Conservation (phyloP, 2,113 vertebrate species). For the Pagrus major region DNA sequence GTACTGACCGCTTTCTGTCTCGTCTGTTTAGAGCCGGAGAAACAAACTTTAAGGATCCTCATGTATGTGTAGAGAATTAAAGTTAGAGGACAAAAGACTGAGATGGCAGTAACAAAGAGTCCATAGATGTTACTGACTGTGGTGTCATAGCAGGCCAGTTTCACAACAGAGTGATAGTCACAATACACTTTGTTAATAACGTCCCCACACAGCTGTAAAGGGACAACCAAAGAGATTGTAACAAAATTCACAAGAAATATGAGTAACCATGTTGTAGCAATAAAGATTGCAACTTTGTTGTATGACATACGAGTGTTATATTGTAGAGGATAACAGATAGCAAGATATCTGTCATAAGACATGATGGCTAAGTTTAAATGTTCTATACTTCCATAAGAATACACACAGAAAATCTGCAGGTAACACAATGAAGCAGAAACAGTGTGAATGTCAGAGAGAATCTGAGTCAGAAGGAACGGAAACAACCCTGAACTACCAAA, state of each 20-base stretch:
- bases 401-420: constrained; percentile 22
- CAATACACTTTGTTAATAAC: not conserved
- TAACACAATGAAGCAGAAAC: too few relatives aligned
- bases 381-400: not conserved
- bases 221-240: too few relatives aligned
- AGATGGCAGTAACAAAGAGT: too few relatives aligned
- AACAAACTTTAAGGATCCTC: too few relatives aligned
- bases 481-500: too few relatives aligned
- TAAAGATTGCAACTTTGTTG: not conserved
- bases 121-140: too few relatives aligned
- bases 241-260: too few relatives aligned
- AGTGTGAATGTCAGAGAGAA: too few relatives aligned
- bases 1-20: not conserved
- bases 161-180: not conserved
- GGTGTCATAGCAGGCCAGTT: not conserved
- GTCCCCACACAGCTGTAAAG: not conserved
- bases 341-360: constrained; percentile 1
- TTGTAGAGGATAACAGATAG: not conserved
- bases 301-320: not conserved
- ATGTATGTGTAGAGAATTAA: too few relatives aligned
- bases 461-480: too few relatives aligned
- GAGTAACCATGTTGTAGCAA: not conserved
- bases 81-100: too few relatives aligned
- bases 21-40: too few relatives aligned
- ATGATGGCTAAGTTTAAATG: not conserved